A percentile compares a stretch with the other conserved stretches of the same genome.
These are phyloP conservation scores for Acanthurus lineatus DNA, from an alignment of 2,797 vertebrate genomes.

Conservation along the genomic window DNA sequence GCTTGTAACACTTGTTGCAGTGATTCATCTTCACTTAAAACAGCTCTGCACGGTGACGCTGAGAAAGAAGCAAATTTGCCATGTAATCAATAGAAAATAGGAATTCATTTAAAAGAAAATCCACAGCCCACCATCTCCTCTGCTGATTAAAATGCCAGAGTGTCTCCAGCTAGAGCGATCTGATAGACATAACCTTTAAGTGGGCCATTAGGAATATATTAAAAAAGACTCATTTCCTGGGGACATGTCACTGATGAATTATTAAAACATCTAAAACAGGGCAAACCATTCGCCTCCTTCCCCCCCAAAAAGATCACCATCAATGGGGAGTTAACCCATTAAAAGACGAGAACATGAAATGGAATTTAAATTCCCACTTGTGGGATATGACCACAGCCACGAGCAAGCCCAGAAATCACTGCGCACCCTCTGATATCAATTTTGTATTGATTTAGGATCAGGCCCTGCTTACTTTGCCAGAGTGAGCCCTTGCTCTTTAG, in stretches of 20 bases:
- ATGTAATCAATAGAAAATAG: constrained; percentile 65
- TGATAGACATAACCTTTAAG: constrained; percentile 87
- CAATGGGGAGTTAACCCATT: constrained; percentile 62
- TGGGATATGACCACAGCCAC: constrained; percentile 5
- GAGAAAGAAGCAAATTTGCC: constrained; percentile 43
- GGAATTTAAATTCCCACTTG: constrained; percentile 46
- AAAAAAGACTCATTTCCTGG: constrained; percentile 87
- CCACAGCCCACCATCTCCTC: constrained; percentile 56
- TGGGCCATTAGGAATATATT: constrained; percentile 87
- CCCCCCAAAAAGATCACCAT: constrained; percentile 52
- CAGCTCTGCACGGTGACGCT: constrained; percentile 22
- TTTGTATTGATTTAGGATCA: constrained; percentile 59
- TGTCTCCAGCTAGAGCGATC: constrained; percentile 78
- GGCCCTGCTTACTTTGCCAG: constrained; percentile 45
- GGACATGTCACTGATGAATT: constrained; percentile 82
- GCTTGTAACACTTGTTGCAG: constrained; percentile 1
- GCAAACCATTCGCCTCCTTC: constrained; percentile 38
- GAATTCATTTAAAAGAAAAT: constrained; percentile 60
- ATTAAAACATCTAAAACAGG: constrained; percentile 80
- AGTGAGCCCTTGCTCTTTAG: constrained; percentile 38
- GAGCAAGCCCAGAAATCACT: constrained; percentile 46
- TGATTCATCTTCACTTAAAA: constrained; percentile 14
- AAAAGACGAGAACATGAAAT: constrained; percentile 36
- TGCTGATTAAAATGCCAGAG: constrained; percentile 82
- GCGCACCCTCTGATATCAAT: constrained; percentile 47